These are phyloP conservation scores for Chrysoperla carnea DNA, from an alignment of 1,140 invertebrate genomes.

Conservation along the genomic window DNA sequence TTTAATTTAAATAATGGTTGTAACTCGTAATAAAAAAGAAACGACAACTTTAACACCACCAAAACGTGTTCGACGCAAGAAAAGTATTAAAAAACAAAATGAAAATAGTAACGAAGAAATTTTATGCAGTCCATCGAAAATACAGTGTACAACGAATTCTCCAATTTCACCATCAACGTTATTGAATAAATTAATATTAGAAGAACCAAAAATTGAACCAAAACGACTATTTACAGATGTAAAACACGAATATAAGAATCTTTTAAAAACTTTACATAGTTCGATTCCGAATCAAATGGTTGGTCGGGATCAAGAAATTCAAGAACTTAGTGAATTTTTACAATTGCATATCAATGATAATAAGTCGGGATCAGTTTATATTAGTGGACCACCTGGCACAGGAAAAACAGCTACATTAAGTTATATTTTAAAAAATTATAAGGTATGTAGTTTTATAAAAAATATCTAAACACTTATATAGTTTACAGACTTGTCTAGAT, in stretches of 20 bases:
- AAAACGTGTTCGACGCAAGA: constrained; percentile 7
- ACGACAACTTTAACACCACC: constrained; percentile 8
- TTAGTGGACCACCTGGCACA: constrained; percentile 91
- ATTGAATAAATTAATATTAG: background rate
- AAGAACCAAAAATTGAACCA: background rate
- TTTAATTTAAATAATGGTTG: no score
- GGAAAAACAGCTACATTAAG: constrained; percentile 85
- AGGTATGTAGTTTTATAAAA: constrained; percentile 18
- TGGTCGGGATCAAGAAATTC: constrained; percentile 61
- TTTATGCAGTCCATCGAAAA: constrained; percentile 11
- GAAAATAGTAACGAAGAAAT: constrained; percentile 5
- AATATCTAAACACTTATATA: no score
- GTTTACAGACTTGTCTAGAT: no score
- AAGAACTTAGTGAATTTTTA: constrained; percentile 51
- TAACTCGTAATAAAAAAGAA: no score
- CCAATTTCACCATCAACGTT: background rate
- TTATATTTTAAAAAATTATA: constrained; percentile 41
- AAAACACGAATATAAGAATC: constrained; percentile 30
- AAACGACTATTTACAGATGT: background rate
- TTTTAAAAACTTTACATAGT: constrained; percentile 49
- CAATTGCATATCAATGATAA: constrained; percentile 39
- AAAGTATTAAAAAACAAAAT: constrained; percentile 5
- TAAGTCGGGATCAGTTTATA: constrained; percentile 68
- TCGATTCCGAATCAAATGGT: constrained; percentile 45
- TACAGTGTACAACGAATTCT: background rate